Base-by-base conservation (phyloP, 92 coral and sea anemone genomes). In the Plumapathes pennacea region DNA sequence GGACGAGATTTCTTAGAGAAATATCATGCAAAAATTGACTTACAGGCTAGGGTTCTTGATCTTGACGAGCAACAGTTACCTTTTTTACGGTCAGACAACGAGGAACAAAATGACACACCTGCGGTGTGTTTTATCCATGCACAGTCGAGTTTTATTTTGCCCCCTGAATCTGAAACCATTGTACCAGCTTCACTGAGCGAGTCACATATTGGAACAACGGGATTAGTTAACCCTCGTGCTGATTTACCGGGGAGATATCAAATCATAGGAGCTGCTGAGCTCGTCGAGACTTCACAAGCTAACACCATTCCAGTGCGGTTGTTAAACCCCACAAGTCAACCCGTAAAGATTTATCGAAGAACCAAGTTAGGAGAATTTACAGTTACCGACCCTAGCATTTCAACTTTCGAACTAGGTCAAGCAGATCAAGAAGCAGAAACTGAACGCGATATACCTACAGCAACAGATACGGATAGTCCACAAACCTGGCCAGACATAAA, bases 251-350 rank as follows among this genome's bases (percentile, higher is more conserved):
- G 18, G 7, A 32, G 77, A 7, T 65, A 54, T 33, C 45, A 56
- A 4, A 26, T 74, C 0, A 22, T 28, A n/a, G 67, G 82, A 6
- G 74, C 67, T 12, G 13, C 61, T 1, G 46, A 23, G 10, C 10
- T 74, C n/a, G 81, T 64, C 5, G 22, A 41, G 26, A 21, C 25
- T 3, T 64, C 47, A 2, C 47, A 41, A 9, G 31, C 14, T 2
- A 18, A 54, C 41, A 10, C 42, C 0, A 50, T 74, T 3, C 81
- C 81, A 7, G 24, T 74, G 17, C 42, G 67, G 4, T 26, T 74
- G n/a, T 50, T 74, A 0, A 74, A 64, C 22, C 81, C 67, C 32
- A 52, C 81, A 6, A 17, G 32, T 1, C 26, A 33, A 13, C 74
- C 81, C 0, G 37, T 74, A 10, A 52, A 19, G 10, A 47, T 74